Percentiles rank a stretch among this genome's conserved stretches.
Conservation (phyloP, 1,140 invertebrate genomes). For the Oryzaephilus surinamensis region DNA sequence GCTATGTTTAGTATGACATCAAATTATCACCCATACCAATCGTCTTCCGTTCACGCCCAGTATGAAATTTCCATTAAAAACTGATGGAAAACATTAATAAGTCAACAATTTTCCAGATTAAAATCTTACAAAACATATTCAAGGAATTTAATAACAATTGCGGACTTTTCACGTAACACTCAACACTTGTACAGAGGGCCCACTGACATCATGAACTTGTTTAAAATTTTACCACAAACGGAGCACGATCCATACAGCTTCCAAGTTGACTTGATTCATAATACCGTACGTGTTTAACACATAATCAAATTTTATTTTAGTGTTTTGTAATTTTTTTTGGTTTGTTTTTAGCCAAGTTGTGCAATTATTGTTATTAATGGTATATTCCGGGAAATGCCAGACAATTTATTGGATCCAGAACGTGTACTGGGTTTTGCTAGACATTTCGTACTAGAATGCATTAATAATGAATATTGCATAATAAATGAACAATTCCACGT, state of each 20-base stretch:
- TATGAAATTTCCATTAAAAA: slow-evolving; percentile 9
- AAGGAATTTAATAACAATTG: slow-evolving; percentile 26
- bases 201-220: slow-evolving; percentile 58
- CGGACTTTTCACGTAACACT: slow-evolving; percentile 26
- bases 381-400: slow-evolving; percentile 54
- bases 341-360: slow-evolving; percentile 45
- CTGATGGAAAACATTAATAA: slow-evolving; percentile 3
- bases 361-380: slow-evolving; percentile 64
- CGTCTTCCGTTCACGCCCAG: slow-evolving; percentile 22
- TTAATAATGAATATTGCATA: slow-evolving; percentile 57
- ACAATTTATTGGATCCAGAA: slow-evolving; percentile 22
- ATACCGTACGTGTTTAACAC: slow-evolving; percentile 63
- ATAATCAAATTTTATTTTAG: slow-evolving; percentile 4
- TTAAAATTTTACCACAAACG: slow-evolving; percentile 65
- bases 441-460: slow-evolving; percentile 66
- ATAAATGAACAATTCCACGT: slow-evolving; percentile 75
- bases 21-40: slow-evolving; percentile 37
- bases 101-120: slow-evolving; percentile 21
- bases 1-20: slow-evolving; percentile 61
- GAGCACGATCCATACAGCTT: slow-evolving; percentile 73
- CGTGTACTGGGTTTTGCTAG: slow-evolving; percentile 49
- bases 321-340: neutral
- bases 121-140: slow-evolving; percentile 22
- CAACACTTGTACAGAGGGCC: slow-evolving; percentile 41
- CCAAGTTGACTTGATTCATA: slow-evolving; percentile 63